phyloP scores from a whole-genome alignment of 2,797 vertebrate species.

The Nyctalus aviator region DNA sequence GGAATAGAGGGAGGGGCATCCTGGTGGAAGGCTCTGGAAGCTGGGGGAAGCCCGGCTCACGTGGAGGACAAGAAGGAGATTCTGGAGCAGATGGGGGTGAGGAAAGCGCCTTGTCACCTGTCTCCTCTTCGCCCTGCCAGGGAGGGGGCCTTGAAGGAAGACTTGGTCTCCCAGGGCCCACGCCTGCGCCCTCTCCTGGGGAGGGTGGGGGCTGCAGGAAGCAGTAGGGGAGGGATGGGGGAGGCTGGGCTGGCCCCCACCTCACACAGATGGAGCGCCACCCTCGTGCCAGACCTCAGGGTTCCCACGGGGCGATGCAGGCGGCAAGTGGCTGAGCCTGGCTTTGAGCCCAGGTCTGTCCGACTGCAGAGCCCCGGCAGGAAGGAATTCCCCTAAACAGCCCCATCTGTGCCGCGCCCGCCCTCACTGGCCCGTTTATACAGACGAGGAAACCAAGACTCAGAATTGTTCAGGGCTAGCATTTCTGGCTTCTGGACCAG shows the following conservation, averaged over 20 bases:
- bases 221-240: rapidly evolving
- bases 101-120: background rate
- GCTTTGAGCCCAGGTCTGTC: background rate
- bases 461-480: background rate
- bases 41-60: background rate
- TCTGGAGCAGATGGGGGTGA: background rate
- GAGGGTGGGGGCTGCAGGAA: background rate
- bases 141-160: background rate
- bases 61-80: background rate
- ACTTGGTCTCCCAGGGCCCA: background rate
- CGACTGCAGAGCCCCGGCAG: background rate
- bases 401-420: background rate
- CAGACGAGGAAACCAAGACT: background rate
- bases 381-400: background rate
- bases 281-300: background rate
- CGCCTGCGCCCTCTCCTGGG: background rate
- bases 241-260: background rate
- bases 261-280: background rate
- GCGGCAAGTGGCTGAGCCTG: background rate
- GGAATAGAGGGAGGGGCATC: no score
- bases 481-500: background rate
- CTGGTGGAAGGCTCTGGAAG: background rate
- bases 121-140: background rate
- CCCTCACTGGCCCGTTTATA: background rate
- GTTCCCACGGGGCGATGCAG: background rate